A percentile compares a stretch with the other conserved stretches of the same genome.
Evolutionary conservation across 2,113 vertebrate genomes (phyloP).

Genomic region (Hyperoodon ampullatus): DNA sequence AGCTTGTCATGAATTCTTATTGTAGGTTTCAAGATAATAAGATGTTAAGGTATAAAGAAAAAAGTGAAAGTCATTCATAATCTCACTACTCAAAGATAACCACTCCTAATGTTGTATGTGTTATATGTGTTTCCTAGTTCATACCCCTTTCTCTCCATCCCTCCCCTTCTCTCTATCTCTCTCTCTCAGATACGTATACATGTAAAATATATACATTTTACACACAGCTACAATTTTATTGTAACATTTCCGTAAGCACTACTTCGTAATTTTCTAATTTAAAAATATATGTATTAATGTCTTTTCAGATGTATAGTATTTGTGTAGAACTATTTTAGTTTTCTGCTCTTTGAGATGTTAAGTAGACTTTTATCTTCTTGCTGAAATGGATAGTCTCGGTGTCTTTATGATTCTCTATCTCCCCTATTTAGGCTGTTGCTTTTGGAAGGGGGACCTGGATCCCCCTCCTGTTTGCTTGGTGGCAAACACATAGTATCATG

Average conservation of each 20-base stretch:
- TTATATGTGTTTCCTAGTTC: background rate
- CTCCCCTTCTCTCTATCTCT: background rate
- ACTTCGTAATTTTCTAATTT: constrained; percentile 32
- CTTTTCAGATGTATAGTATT: constrained; percentile 19
- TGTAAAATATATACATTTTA: background rate
- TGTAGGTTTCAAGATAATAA: constrained; percentile 18
- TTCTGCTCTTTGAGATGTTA: background rate
- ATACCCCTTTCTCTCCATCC: background rate
- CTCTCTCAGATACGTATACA: background rate
- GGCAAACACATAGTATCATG: constrained; percentile 98
- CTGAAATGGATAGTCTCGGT: background rate
- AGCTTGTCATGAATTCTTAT: constrained; percentile 26
- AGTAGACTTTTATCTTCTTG: background rate
- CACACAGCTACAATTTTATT: background rate
- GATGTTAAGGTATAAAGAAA: constrained; percentile 25
- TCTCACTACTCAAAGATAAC: constrained; percentile 4
- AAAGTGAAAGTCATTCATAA: constrained; percentile 42
- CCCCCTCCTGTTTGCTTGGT: constrained; percentile 96
- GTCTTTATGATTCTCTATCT: constrained; percentile 42
- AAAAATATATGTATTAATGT: background rate
- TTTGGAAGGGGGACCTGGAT: constrained; percentile 97
- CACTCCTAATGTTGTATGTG: background rate
- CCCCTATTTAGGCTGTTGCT: constrained; percentile 91
- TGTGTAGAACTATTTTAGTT: background rate
- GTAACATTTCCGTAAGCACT: background rate